Conservation (phyloP, 2,888 invertebrate species). For the Brassicogethes aeneus region DNA sequence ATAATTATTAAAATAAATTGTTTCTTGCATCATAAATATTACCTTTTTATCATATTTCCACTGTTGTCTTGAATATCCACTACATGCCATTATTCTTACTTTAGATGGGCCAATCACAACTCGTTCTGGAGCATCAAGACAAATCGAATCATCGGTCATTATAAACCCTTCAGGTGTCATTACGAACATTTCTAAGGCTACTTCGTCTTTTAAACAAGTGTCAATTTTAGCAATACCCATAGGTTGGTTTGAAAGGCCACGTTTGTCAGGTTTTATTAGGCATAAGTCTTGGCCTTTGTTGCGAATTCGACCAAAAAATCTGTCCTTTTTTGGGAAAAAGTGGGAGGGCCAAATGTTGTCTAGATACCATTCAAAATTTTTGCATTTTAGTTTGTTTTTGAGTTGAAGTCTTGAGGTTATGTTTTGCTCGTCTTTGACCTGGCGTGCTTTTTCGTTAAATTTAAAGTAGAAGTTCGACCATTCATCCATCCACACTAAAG, state of each 20-base stretch:
- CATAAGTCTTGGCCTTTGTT: constrained; percentile 45
- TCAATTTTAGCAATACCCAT: constrained; percentile 62
- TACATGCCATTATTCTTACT: constrained; percentile 66
- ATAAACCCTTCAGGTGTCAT: constrained; percentile 60
- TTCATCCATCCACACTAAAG: constrained; percentile 97
- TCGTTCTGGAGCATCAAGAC: constrained; percentile 62
- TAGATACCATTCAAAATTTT: constrained; percentile 88
- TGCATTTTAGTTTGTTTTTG: constrained; percentile 64
- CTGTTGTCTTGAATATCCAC: constrained; percentile 54
- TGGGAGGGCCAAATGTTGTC: constrained; percentile 94
- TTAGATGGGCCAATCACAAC: constrained; percentile 38
- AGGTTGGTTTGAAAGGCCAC: constrained; percentile 53
- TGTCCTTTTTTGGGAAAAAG: constrained; percentile 80
- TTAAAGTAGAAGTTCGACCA: constrained; percentile 90
- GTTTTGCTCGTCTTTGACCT: constrained; percentile 51
- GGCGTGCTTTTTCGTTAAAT: constrained; percentile 64
- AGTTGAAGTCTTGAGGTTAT: constrained; percentile 51
- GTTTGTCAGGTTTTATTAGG: constrained; percentile 54
- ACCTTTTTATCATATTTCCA: constrained; percentile 55
- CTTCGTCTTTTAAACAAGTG: constrained; percentile 50
- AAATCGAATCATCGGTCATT: constrained; percentile 84
- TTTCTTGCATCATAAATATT: constrained; percentile 10
- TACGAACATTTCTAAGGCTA: constrained; percentile 61
- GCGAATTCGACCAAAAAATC: constrained; percentile 82
- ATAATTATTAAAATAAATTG: too few species aligned